Evolutionary conservation across 2,113 vertebrate genomes (phyloP).

Genomic region (Pyxicephalus adspersus): DNA sequence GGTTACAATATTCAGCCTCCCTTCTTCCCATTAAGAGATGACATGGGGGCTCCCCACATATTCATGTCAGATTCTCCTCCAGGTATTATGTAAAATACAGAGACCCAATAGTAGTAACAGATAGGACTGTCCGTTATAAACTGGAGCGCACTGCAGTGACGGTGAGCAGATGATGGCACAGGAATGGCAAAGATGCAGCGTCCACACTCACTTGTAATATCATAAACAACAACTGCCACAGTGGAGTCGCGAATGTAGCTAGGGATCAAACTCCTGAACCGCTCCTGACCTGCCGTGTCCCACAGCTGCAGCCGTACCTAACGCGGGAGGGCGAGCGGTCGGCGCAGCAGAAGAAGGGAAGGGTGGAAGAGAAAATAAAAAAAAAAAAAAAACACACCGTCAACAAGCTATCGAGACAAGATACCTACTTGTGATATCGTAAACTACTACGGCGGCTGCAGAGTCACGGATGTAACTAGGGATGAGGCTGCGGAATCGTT

Average conservation of each 20-base stretch:
- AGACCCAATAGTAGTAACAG: background rate
- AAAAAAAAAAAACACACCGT: conserved; percentile 63
- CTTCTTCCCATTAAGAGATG: too few species aligned
- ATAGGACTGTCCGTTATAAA: conserved; percentile 44
- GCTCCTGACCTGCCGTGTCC: conserved; percentile 92
- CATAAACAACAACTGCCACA: conserved; percentile 92
- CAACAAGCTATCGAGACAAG: conserved; percentile 61
- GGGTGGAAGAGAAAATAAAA: background rate
- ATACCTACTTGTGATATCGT: conserved; percentile 99
- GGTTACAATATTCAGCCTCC: too few species aligned
- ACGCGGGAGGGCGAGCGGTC: conserved; percentile 69
- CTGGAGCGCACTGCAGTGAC: background rate
- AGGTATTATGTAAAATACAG: too few species aligned
- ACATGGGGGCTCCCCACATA: too few species aligned
- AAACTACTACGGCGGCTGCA: conserved; percentile 96
- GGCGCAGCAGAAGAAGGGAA: conserved; percentile 77
- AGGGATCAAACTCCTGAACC: conserved; percentile 92
- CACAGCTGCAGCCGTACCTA: conserved; percentile 92
- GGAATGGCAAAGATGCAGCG: conserved; percentile 22
- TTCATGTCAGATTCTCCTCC: too few species aligned
- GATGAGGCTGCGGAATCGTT: conserved; percentile 98
- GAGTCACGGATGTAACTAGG: conserved; percentile 99
- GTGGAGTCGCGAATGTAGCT: conserved; percentile 95
- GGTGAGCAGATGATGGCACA: conserved; percentile 22
- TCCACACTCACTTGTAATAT: conserved; percentile 90